Percentiles rank a stretch among this genome's conserved stretches.
phyloP scores from a whole-genome alignment of 2,113 vertebrate species.

The Notarius quadriscutis region DNA sequence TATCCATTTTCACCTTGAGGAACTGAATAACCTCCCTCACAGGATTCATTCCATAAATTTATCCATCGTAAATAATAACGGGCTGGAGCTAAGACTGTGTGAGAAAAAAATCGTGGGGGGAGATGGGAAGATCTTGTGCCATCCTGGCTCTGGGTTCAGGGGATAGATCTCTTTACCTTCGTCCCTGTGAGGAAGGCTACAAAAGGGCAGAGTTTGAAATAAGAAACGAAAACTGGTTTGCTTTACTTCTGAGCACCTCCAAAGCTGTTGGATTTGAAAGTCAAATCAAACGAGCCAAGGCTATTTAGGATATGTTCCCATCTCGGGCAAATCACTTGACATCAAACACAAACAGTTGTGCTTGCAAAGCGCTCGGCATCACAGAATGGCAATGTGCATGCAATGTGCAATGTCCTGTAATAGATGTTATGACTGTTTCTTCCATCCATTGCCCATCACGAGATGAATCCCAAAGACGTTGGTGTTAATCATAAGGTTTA shows the following conservation, averaged over 20 bases:
- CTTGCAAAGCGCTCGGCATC: constrained; percentile 15
- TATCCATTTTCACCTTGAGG: constrained; percentile 83
- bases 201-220: neutral
- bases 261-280: neutral
- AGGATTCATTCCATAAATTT: constrained; percentile 81
- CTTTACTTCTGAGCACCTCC: neutral
- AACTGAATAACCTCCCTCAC: constrained; percentile 76
- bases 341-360: constrained; percentile 33
- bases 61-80: constrained; percentile 80
- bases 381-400: constrained; percentile 9
- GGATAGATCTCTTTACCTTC: constrained; percentile 49
- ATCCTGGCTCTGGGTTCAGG: constrained; percentile 65
- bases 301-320: constrained; percentile 48
- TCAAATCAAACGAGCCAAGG: neutral
- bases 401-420: constrained; percentile 31
- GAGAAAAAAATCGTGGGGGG: constrained; percentile 36
- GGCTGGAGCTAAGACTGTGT: constrained; percentile 68
- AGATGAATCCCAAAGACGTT: constrained; percentile 34
- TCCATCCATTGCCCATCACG: neutral
- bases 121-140: constrained; percentile 61
- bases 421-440: constrained; percentile 10
- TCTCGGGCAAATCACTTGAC: constrained; percentile 52
- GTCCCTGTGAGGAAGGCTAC: neutral
- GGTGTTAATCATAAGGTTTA: constrained; percentile 49
- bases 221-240: neutral